Percentiles rank a stretch among this genome's conserved stretches.
phyloP scores from a whole-genome alignment of 2,113 vertebrate genomes.

The Perca flavescens region DNA sequence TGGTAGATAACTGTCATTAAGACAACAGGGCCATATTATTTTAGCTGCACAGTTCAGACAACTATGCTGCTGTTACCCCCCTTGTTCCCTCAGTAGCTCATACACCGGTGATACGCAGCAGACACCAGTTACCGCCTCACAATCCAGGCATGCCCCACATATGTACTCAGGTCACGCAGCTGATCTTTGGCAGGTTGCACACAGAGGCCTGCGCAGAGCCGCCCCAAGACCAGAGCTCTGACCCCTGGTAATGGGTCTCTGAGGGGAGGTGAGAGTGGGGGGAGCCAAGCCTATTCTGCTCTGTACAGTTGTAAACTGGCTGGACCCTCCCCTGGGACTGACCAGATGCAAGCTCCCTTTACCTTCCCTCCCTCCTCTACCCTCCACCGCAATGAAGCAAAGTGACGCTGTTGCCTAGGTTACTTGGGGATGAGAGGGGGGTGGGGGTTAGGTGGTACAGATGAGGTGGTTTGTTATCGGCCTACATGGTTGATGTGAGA shows the following conservation, averaged over 20 bases:
- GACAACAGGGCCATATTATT: too few species aligned
- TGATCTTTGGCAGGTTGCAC: slow-evolving; percentile 62
- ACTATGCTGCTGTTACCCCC: background rate
- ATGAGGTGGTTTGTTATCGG: slow-evolving; percentile 50
- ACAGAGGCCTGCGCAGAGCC: slow-evolving; percentile 14
- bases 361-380: slow-evolving; percentile 28
- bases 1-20: too few species aligned
- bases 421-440: slow-evolving; percentile 31
- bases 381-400: slow-evolving; percentile 44
- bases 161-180: slow-evolving; percentile 39
- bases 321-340: slow-evolving; percentile 43
- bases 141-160: background rate
- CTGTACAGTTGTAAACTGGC: slow-evolving; percentile 59
- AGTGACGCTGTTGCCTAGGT: slow-evolving; percentile 69
- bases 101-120: slow-evolving; percentile 7
- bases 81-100: background rate
- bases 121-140: slow-evolving; percentile 6
- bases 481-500: slow-evolving; percentile 27
- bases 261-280: background rate
- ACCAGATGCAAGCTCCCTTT: slow-evolving; percentile 27
- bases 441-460: slow-evolving; percentile 18
- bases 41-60: slow-evolving; percentile 23
- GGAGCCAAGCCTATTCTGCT: slow-evolving; percentile 8
- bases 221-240: slow-evolving; percentile 49
- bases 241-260: slow-evolving; percentile 68